Percentiles rank a stretch among this genome's conserved stretches.
Evolutionary conservation across 2,113 vertebrate genomes (phyloP).

Genomic region (Thalassarche chlororhynchos): DNA sequence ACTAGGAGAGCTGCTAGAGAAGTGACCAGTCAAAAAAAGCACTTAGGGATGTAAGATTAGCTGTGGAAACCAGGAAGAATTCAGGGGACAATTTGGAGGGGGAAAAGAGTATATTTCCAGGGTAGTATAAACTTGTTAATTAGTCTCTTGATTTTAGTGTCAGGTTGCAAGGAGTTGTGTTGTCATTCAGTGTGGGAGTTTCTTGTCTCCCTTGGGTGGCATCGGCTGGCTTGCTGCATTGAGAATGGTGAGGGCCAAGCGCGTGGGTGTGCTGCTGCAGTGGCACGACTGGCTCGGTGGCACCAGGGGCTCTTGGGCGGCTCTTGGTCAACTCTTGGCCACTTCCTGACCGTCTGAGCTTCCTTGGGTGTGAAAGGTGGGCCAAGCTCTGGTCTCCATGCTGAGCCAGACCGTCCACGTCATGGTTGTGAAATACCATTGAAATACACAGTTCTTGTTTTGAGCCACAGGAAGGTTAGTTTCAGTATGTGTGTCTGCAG

Average conservation of each 20-base stretch:
- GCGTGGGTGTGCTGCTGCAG: neutral
- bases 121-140: neutral
- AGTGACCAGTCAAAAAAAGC: neutral
- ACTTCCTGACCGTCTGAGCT: neutral
- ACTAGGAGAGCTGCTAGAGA: neutral
- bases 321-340: neutral
- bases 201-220: neutral
- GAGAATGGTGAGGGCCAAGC: neutral
- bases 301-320: rapidly evolving
- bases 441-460: neutral
- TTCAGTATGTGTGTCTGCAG: neutral
- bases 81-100: neutral
- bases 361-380: neutral
- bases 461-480: neutral
- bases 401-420: rapidly evolving
- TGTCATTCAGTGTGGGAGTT: neutral
- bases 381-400: neutral
- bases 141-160: neutral
- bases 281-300: rapidly evolving
- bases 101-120: neutral
- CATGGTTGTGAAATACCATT: neutral
- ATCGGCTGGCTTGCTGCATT: rapidly evolving
- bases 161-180: neutral
- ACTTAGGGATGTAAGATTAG: too few relatives aligned
- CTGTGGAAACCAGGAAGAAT: neutral